Evolutionary conservation across 2,888 invertebrate species (phyloP).

Genomic region (Oscheius sp.): DNA sequence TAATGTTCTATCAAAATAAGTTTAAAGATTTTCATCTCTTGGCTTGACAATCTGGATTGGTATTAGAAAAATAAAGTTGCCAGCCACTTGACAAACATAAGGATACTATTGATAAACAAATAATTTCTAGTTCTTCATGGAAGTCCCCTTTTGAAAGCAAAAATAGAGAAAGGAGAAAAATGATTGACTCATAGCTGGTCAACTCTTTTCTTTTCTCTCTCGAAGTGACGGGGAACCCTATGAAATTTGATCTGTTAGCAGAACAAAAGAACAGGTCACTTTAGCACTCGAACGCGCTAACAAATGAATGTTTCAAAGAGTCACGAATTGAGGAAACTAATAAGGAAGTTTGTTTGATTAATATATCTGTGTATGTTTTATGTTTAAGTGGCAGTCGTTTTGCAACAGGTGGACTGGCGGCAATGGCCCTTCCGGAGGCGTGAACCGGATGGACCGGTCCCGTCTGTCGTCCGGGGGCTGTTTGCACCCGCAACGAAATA

Average conservation of each 20-base stretch:
- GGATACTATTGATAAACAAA: no score
- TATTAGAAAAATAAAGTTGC: no score
- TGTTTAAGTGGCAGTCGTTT: background rate
- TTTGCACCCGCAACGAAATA: slow-evolving; percentile 20
- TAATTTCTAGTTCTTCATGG: no score
- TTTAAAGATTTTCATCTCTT: no score
- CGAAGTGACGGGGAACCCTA: no score
- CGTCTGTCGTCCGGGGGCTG: slow-evolving; percentile 20
- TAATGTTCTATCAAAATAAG: no score
- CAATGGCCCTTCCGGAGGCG: slow-evolving; percentile 27
- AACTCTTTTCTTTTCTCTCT: no score
- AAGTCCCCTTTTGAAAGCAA: no score
- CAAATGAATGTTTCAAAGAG: slow-evolving; percentile 21
- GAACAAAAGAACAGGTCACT: slow-evolving; percentile 27
- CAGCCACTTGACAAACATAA: no score
- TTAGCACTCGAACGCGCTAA: slow-evolving; percentile 25
- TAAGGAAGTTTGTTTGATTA: background rate
- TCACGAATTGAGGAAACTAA: slow-evolving; percentile 2
- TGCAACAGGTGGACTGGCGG: slow-evolving; percentile 18
- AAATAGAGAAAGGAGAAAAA: slow-evolving; percentile 1
- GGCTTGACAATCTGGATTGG: no score
- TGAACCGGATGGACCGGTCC: slow-evolving; percentile 18
- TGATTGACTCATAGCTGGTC: background rate
- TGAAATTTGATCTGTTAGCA: slow-evolving; percentile 9
- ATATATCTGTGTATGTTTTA: background rate